Evolutionary conservation across 2,888 invertebrate genomes (phyloP).

Genomic region (Elgonia sp.): DNA sequence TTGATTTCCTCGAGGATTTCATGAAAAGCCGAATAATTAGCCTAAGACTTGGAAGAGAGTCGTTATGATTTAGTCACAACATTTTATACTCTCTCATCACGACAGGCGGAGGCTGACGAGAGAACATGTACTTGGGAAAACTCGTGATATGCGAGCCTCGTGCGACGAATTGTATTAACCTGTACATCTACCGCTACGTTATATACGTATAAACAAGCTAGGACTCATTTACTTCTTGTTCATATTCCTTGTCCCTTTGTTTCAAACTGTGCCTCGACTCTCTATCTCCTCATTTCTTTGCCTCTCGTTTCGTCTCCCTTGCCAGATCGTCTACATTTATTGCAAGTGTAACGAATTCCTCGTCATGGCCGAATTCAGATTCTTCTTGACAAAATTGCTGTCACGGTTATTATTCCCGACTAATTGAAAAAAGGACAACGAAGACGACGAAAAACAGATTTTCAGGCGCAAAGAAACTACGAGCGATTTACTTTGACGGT

Average conservation of each 20-base stretch:
- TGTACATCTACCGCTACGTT: conserved; percentile 63
- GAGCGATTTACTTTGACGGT: conserved; percentile 5
- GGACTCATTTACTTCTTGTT: conserved; percentile 73
- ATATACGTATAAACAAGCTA: conserved; percentile 71
- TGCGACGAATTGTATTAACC: conserved; percentile 73
- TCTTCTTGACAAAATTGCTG: conserved; percentile 58
- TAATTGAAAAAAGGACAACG: conserved; percentile 38
- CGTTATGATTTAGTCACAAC: conserved; percentile 79
- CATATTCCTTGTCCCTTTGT: conserved; percentile 70
- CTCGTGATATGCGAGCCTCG: conserved; percentile 75
- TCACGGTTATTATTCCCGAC: conserved; percentile 42
- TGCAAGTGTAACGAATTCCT: conserved; percentile 61
- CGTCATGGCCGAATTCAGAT: conserved; percentile 67
- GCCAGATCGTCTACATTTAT: conserved; percentile 64
- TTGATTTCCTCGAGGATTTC: conserved; percentile 52
- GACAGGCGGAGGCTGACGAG: conserved; percentile 70
- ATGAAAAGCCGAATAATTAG: conserved; percentile 69
- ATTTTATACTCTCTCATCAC: conserved; percentile 78
- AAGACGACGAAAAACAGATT: not conserved
- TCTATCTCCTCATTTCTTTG: conserved; percentile 60
- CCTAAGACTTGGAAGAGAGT: conserved; percentile 70
- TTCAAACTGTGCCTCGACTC: conserved; percentile 55
- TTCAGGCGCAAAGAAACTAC: not conserved
- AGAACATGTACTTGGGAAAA: conserved; percentile 69
- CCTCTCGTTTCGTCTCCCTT: conserved; percentile 44